Base-by-base conservation (phyloP, 2,797 vertebrate genomes). In the Decapterus maruadsi region DNA sequence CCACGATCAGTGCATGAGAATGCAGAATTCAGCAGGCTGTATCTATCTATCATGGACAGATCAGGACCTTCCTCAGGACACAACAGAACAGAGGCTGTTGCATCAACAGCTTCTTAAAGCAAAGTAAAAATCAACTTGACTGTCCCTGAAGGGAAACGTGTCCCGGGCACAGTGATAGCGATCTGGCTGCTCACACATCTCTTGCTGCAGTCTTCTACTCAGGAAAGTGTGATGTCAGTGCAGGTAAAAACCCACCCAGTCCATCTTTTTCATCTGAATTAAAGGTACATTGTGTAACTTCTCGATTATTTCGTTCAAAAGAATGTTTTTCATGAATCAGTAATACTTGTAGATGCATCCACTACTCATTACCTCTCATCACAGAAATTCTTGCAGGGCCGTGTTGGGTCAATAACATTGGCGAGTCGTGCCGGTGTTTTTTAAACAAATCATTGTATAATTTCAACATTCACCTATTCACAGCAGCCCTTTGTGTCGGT, bases 391-490 rank as follows among this genome's bases (percentile, higher is more conserved):
- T 80, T 66, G 72, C 51, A 75, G 81, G 22, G 34, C 43, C 50
- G 6, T 70, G 10, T 68, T 77, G 26, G 57, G 70, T 77, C 78
- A 76, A 17, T 76, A 83, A 62, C 61, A 74, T 45, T 6, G 4
- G 40, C n/a, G 22, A 68, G 31, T 56, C 78, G 65, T 70, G 69
- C 58, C 31, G 20, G 45, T 43, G 46, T 61, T 71, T 71, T 60
- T 36, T 8, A 43, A 65, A 58, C 72, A 64, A 80, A 80, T 50
- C 8, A 75, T 77, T 50, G 16, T 77, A 65, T 45, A 71, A 75
- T 80, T 81, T 79, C 22, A 72, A 36, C 53, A 46, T 29, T 54
- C 46, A 78, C 51, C 71, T 72, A 67, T 76, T 75, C 68, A 78
- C 70, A 68, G 48, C 26, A 68, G 60, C 63, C 19, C 40, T 73